Conservation (phyloP, 2,113 vertebrate genomes). For the Actenoides hombroni region DNA sequence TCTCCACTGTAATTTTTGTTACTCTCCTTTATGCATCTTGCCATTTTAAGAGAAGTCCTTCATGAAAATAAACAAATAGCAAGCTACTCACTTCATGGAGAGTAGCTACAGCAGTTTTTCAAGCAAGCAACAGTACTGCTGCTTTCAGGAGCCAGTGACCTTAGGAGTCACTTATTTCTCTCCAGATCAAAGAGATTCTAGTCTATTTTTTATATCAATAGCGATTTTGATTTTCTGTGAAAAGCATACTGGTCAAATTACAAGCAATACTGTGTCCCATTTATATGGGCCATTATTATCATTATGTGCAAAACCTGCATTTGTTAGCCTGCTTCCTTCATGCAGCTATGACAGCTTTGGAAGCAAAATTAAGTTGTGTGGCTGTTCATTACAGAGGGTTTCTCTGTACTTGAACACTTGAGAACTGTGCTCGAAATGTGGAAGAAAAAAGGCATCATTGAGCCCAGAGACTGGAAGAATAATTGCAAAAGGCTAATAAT, state of each 20-base stretch:
- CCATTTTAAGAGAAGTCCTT: not conserved
- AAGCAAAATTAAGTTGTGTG: rapidly evolving
- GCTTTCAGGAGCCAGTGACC: not conserved
- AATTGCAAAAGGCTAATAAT: conserved; percentile 8
- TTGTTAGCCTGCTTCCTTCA: not conserved
- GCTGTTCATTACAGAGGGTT: not conserved
- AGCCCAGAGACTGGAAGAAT: not conserved
- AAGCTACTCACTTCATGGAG: not conserved
- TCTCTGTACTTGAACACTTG: not conserved
- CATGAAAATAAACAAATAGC: not conserved
- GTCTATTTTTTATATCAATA: not conserved
- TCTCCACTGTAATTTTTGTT: not conserved
- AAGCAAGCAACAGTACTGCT: not conserved
- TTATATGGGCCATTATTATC: not conserved
- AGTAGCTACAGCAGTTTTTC: not conserved
- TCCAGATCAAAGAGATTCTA: not conserved
- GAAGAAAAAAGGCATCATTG: not conserved
- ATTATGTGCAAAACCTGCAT: not conserved
- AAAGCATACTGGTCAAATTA: not conserved
- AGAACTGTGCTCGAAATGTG: not conserved
- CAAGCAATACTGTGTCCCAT: not conserved
- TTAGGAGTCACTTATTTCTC: not conserved
- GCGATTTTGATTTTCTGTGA: not conserved
- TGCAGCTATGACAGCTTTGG: not conserved
- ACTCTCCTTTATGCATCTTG: not conserved